Percentiles rank a stretch among this genome's conserved stretches.
Conservation (phyloP, 2,888 invertebrate species). For the Alitta virens region DNA sequence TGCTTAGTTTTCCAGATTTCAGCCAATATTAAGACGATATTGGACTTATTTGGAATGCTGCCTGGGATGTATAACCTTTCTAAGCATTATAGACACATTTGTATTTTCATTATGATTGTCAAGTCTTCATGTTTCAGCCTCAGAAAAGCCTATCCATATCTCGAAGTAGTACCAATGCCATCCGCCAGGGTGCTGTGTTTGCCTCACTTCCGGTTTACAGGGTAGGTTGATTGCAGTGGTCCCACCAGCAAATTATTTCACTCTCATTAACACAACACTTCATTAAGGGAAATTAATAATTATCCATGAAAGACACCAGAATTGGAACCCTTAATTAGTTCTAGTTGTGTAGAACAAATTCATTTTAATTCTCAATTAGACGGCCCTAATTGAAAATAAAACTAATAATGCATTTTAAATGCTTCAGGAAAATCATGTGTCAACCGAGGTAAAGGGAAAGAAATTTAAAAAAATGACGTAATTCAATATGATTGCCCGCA, state of each 20-base stretch:
- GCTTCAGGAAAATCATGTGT: too few species aligned
- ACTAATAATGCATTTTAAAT: too few species aligned
- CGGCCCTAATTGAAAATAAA: too few species aligned
- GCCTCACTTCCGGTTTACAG: conserved; percentile 52
- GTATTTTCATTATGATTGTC: neutral
- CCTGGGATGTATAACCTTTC: too few species aligned
- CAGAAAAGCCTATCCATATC: conserved; percentile 33
- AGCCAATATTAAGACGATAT: neutral
- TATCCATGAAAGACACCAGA: neutral
- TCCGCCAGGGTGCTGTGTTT: conserved; percentile 49
- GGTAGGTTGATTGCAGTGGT: too few species aligned
- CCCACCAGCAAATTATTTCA: neutral
- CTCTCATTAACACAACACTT: neutral
- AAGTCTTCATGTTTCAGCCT: conserved; percentile 32
- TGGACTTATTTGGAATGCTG: neutral
- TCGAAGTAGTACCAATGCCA: conserved; percentile 39
- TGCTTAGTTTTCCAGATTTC: too few species aligned
- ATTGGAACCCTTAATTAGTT: too few species aligned
- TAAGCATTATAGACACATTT: neutral
- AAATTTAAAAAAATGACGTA: too few species aligned
- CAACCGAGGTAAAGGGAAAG: too few species aligned
- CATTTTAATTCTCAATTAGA: too few species aligned
- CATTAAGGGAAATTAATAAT: neutral
- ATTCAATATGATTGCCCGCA: too few species aligned
- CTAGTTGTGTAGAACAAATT: too few species aligned